Evolutionary conservation across 1,140 invertebrate genomes (phyloP), one percentile per base, ranked within the genome.

Genomic region (Orchestia grillus): DNA sequence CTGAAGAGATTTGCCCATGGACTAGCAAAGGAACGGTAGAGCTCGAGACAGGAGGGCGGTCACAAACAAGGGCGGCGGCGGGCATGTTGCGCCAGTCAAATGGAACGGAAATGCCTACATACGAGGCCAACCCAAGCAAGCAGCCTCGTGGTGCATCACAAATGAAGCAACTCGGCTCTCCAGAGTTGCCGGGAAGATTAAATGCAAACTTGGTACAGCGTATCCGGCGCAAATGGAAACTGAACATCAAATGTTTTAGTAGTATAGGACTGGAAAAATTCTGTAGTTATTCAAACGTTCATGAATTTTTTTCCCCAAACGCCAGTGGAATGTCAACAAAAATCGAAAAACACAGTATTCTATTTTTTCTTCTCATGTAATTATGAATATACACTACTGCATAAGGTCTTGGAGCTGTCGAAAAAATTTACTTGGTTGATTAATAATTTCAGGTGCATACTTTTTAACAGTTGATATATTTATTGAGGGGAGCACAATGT

Each of bases 21-120:
- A 6, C 19, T 6, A 8, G 62, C 62, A 1, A n/a, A n/a, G 3
- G 62, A 8, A 77, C 62, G 62, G 11, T 1, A 36, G 11, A 15
- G 62, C 62, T 77, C 47, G 28, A 36, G 62, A 15, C 62, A 19
- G 15, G 1, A 15, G 15, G 62, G 28, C n/a, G 88, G 28, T 90
- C 88, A 90, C 43, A 90, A 90, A 90, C 88, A 90, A 90, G 88
- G 88, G 41, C 88, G 88, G 88, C 36, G 41, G 88, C n/a, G 88
- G 41, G 88, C 41, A 90, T 43, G 36, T 36, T 23, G 62, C 8
- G 23, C 88, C 88, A 90, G n/a, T 41, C 41, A 90, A 90, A 90
- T 44, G 43, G 88, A 90, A 28, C 88, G 88, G 88, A 90, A 90
- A 90, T 90, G 41, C 88, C 88, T 23, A 36, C 62, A 8, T 77